Base-by-base conservation (phyloP, 2,888 invertebrate species). In the Drosophila pegasa region DNA sequence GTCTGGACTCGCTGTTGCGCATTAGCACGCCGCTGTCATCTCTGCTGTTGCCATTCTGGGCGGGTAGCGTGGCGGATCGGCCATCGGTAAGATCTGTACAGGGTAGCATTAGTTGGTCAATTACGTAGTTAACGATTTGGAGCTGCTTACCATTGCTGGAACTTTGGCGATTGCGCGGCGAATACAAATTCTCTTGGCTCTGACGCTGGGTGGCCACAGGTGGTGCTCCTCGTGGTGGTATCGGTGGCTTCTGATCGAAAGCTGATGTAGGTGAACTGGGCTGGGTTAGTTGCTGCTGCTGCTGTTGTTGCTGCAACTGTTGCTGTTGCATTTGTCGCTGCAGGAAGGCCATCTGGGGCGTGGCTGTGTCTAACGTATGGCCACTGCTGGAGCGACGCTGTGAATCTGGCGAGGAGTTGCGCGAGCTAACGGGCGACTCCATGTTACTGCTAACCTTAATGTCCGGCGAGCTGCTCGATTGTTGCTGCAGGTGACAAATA, bases 141-240 rank as follows among this genome's bases (percentile, higher is more conserved):
- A 1, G 1, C 1, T 10, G 40, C 71, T 55, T 78, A 92, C 92
- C 92, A 78, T 78, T 89, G 77, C 82, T 91, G 56, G 81, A 80
- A 78, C 87, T 89, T 72, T 83, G 84, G 40, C 91, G 91, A 78
- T 87, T 89, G 52, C 92, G 86, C 66, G 92, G 56, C 27, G 80
- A 78, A n/a, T 91, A 91, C 64, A 90, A 74, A 71, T 90, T 91
- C 64, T 88, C 92, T 78, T 84, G 92, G 84, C 89, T 93, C 91
- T 90, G 92, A 50, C 92, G 90, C 55, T 90, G 88, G 54, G 94
- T 94, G 58, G 94, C 91, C 37, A 94, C 94, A 9, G 94, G 94
- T 10, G 94, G 94, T 16, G 93, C 94, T 9, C 93, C 94, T 77
- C 94, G 91, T 2, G 94, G 94, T 65, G 94, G 94, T 72, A 94